Percentiles rank a stretch among this genome's conserved stretches.
Evolutionary conservation across 2,888 invertebrate genomes (phyloP).

Genomic region (Schrankia costaestrigalis): DNA sequence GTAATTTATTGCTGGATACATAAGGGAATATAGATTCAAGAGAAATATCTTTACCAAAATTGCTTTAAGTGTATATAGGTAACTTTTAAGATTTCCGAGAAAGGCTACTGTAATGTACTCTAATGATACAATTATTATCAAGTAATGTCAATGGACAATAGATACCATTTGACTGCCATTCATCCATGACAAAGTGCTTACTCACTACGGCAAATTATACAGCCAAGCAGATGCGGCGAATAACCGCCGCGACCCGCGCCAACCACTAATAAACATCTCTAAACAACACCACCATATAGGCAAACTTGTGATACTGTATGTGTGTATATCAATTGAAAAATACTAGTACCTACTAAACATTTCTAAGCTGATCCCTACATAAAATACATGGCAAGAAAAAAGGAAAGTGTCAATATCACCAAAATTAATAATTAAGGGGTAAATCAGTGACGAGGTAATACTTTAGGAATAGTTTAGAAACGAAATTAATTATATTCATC

Average conservation of each 20-base stretch:
- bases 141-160: conserved; percentile 80
- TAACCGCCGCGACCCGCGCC: conserved; percentile 55
- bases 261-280: conserved; percentile 69
- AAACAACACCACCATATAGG: conserved; percentile 72
- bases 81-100: conserved; percentile 79
- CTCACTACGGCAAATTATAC: conserved; percentile 76
- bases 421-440: conserved; percentile 52
- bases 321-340: conserved; percentile 76
- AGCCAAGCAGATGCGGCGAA: conserved; percentile 63
- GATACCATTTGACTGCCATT: conserved; percentile 77
- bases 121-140: conserved; percentile 81
- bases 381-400: conserved; percentile 78
- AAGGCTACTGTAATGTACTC: conserved; percentile 80
- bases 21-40: conserved; percentile 79
- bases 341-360: conserved; percentile 70
- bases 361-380: conserved; percentile 73
- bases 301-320: conserved; percentile 72
- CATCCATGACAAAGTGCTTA: conserved; percentile 73
- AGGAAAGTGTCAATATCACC: conserved; percentile 70
- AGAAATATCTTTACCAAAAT: conserved; percentile 79
- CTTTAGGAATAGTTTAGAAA: conserved; percentile 42
- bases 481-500: conserved; percentile 42
- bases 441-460: conserved; percentile 57
- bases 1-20: conserved; percentile 80
- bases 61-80: conserved; percentile 78